These are phyloP conservation scores for Pollenia griseotomentosa DNA, from an alignment of 2,888 invertebrate genomes.

Conservation along the genomic window DNA sequence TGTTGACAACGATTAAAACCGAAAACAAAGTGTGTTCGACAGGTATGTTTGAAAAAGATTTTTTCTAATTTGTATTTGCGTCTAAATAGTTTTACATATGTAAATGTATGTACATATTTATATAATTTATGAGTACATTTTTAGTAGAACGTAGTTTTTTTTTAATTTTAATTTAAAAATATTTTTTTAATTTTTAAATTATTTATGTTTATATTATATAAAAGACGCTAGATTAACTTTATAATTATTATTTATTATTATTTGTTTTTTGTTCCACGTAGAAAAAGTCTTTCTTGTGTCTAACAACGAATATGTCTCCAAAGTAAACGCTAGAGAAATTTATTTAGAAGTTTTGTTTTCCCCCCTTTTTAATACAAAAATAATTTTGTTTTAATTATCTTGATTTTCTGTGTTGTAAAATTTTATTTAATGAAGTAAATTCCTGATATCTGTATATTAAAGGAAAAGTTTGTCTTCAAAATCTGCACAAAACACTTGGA, in stretches of 20 bases:
- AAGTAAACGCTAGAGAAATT: slow-evolving; percentile 75
- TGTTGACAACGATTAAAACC: slow-evolving; percentile 78
- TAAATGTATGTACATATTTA: not conserved
- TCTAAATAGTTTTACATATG: not conserved
- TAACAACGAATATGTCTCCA: slow-evolving; percentile 84
- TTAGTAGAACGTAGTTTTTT: not conserved
- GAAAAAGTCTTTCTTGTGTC: slow-evolving; percentile 52
- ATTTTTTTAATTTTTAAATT: slow-evolving; percentile 16
- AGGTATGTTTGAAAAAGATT: slow-evolving; percentile 76
- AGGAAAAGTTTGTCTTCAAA: not conserved
- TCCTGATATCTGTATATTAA: not conserved
- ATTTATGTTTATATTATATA: slow-evolving; percentile 26
- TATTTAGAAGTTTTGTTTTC: slow-evolving; percentile 32
- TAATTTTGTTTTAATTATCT: slow-evolving; percentile 26
- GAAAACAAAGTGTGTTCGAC: slow-evolving; percentile 79
- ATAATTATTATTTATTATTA: slow-evolving; percentile 37
- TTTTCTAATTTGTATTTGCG: not conserved
- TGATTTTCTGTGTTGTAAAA: slow-evolving; percentile 39
- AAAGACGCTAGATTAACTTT: not conserved
- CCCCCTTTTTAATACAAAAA: slow-evolving; percentile 29
- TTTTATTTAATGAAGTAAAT: slow-evolving; percentile 14
- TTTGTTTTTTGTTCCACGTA: slow-evolving; percentile 39
- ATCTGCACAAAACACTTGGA: not conserved
- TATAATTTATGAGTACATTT: not conserved
- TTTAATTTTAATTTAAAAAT: slow-evolving; percentile 13